Percentiles rank a stretch among this genome's conserved stretches.
These are phyloP conservation scores for Zaprionus tsacasi DNA, from an alignment of 1,140 invertebrate genomes.

Conservation along the genomic window DNA sequence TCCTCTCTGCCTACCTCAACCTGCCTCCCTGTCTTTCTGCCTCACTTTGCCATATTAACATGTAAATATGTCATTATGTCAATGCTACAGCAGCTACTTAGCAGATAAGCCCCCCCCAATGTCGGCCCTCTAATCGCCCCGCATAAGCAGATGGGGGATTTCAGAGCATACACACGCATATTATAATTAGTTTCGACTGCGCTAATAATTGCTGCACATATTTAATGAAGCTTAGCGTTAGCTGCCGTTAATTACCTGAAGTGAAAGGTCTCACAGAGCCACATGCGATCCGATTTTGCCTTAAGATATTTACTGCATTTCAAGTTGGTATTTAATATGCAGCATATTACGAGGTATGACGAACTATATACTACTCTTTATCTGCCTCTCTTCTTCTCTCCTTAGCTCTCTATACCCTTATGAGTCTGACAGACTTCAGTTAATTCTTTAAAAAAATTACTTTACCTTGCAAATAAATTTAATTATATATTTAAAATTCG, in stretches of 20 bases:
- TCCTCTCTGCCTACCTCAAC: background rate
- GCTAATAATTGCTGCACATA: constrained; percentile 48
- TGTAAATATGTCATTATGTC: constrained; percentile 79
- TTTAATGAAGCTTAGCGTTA: constrained; percentile 67
- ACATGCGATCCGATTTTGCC: background rate
- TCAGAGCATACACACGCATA: constrained; percentile 12
- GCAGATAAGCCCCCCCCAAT: background rate
- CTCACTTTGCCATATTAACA: constrained; percentile 59
- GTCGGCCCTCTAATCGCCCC: constrained; percentile 6
- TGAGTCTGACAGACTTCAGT: too few relatives aligned
- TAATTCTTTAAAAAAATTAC: too few relatives aligned
- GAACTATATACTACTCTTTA: too few relatives aligned
- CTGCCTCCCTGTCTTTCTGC: background rate
- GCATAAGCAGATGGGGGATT: constrained; percentile 26
- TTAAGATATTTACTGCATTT: background rate
- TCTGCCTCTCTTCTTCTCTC: too few relatives aligned
- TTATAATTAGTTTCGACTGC: constrained; percentile 67
- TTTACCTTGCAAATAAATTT: too few relatives aligned
- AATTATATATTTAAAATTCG: too few relatives aligned
- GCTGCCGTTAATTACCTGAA: constrained; percentile 24
- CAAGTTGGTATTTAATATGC: background rate
- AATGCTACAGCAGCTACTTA: constrained; percentile 23
- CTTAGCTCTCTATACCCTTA: too few relatives aligned
- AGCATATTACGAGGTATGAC: background rate
- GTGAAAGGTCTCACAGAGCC: too few relatives aligned